Conservation (phyloP, 2,888 invertebrate genomes). For the Pherbina coryleti region DNA sequence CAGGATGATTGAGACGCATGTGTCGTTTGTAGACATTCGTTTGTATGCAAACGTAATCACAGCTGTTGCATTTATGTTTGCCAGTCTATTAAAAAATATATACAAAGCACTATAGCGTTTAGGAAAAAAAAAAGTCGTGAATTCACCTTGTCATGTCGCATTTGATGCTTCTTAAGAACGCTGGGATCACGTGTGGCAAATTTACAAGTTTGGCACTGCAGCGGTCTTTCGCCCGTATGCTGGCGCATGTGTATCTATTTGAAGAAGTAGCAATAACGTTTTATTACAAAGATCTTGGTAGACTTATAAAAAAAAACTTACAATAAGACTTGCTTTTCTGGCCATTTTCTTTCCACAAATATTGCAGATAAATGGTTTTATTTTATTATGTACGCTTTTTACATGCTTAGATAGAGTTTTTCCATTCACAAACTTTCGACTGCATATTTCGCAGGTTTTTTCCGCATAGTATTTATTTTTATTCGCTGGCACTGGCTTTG, state of each 20-base stretch:
- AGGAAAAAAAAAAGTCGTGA: not conserved
- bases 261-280: constrained; percentile 36
- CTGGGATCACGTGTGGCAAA: constrained; percentile 83
- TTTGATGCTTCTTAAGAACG: constrained; percentile 76
- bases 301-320: constrained; percentile 55
- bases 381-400: constrained; percentile 80
- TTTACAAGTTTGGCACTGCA: constrained; percentile 77
- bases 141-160: constrained; percentile 72
- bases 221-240: constrained; percentile 84
- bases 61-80: constrained; percentile 77
- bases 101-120: too few species aligned
- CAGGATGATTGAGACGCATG: constrained; percentile 72
- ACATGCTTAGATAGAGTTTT: constrained; percentile 79
- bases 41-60: constrained; percentile 79
- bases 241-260: constrained; percentile 78
- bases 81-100: constrained; percentile 61
- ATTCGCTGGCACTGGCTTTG: constrained; percentile 44
- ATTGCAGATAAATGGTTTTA: constrained; percentile 80
- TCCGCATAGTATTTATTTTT: constrained; percentile 72
- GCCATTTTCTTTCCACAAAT: constrained; percentile 81
- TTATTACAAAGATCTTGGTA: not conserved
- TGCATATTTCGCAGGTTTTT: constrained; percentile 78
- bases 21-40: constrained; percentile 77
- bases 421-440: constrained; percentile 77
- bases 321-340: constrained; percentile 78